Evolutionary conservation across 2,113 vertebrate genomes (phyloP).

Genomic region (Callopanchax toddi): DNA sequence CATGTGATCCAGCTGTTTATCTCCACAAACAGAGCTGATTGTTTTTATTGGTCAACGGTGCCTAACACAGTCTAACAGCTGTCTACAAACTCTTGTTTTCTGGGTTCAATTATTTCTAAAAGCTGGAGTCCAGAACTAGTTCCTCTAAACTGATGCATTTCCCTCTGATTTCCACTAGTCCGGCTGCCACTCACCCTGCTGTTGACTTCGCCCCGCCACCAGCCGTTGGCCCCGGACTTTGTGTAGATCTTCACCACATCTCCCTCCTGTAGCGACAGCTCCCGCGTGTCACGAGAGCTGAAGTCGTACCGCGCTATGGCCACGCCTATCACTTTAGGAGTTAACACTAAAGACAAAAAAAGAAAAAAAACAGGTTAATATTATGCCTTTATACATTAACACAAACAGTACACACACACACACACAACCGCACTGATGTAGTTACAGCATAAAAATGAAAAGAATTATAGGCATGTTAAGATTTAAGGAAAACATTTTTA

Average conservation of each 20-base stretch:
- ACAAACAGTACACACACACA: background rate
- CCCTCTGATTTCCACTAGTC: slow-evolving; percentile 75
- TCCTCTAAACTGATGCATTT: too few species aligned
- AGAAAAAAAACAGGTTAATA: background rate
- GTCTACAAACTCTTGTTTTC: too few species aligned
- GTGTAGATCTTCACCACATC: slow-evolving; percentile 97
- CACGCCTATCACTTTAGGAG: slow-evolving; percentile 91
- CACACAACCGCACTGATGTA: background rate
- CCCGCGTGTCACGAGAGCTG: slow-evolving; percentile 92
- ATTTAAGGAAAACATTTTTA: too few species aligned
- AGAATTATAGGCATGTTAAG: too few species aligned
- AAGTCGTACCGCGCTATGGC: slow-evolving; percentile 97
- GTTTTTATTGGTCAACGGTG: too few species aligned
- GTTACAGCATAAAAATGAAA: too few species aligned
- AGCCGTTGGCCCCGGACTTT: slow-evolving; percentile 93
- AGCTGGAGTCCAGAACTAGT: too few species aligned
- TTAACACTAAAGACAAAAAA: slow-evolving; percentile 81
- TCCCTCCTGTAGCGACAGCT: slow-evolving; percentile 91
- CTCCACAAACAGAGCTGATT: too few species aligned
- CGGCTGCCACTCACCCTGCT: slow-evolving; percentile 89
- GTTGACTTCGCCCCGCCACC: slow-evolving; percentile 97
- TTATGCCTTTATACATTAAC: background rate
- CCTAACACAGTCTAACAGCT: too few species aligned
- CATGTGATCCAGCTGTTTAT: background rate
- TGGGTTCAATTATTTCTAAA: too few species aligned